Evolutionary conservation across 2,113 vertebrate genomes (phyloP).

Genomic region (Nesogale talazaci): DNA sequence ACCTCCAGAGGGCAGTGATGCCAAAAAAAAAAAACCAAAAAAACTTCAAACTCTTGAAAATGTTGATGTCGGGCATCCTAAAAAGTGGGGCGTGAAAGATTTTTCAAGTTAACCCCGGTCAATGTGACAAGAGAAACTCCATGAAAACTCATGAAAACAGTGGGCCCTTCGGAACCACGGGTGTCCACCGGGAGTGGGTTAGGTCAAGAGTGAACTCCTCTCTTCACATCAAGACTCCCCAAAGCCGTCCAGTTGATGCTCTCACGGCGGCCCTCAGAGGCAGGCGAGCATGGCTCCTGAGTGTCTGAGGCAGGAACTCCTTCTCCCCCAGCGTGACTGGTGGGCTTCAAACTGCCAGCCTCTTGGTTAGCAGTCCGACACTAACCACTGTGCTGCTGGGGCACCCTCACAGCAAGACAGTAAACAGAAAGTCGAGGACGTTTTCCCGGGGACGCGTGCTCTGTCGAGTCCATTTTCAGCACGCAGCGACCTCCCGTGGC

Average conservation of each 20-base stretch:
- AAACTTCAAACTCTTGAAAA: conserved; percentile 5
- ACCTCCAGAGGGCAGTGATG: too few species aligned
- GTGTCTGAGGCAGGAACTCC: too few species aligned
- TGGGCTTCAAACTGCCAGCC: too few species aligned
- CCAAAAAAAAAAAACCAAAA: too few species aligned
- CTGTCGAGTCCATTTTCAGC: background rate
- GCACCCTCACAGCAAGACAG: conserved; percentile 41
- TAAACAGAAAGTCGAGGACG: conserved; percentile 24
- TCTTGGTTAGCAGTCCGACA: too few species aligned
- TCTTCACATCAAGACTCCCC: conserved; percentile 14
- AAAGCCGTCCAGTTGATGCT: too few species aligned
- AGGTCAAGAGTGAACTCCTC: background rate
- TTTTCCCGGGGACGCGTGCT: conserved; percentile 32
- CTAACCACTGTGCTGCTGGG: too few species aligned
- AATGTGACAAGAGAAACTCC: background rate
- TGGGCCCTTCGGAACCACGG: background rate
- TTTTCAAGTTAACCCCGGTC: background rate
- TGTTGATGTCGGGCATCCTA: background rate
- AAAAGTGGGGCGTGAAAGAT: conserved; percentile 29
- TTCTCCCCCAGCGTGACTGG: too few species aligned
- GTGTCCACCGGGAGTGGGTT: background rate
- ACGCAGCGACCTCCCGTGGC: background rate
- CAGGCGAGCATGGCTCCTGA: too few species aligned
- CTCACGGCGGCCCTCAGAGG: too few species aligned
- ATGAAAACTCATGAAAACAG: conserved; percentile 19